Percentiles rank a stretch among this genome's conserved stretches.
Conservation (phyloP, 2,113 vertebrate species). For the Antechinus stuartii region DNA sequence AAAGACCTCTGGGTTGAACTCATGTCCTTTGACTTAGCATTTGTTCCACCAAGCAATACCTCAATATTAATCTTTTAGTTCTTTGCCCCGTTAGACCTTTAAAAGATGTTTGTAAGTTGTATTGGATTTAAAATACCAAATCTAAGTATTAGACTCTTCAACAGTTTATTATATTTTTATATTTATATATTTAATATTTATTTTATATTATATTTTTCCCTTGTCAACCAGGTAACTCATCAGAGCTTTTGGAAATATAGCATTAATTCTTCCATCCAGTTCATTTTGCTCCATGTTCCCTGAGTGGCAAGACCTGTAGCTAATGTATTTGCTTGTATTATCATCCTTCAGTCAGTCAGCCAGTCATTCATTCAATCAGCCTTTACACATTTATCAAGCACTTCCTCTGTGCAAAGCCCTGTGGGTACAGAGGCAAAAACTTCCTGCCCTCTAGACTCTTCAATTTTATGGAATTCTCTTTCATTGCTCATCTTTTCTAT, state of each 20-base stretch:
- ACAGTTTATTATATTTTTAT: neutral
- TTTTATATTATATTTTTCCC: neutral
- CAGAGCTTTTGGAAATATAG: neutral
- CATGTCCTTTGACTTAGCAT: neutral
- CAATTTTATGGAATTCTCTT: neutral
- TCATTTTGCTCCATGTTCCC: neutral
- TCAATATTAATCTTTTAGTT: neutral
- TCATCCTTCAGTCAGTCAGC: neutral
- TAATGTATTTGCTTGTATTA: neutral
- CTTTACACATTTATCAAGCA: neutral
- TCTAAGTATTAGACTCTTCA: neutral
- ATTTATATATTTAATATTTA: too few relatives aligned
- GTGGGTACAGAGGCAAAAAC: neutral
- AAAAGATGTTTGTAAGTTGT: neutral
- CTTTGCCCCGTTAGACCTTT: neutral
- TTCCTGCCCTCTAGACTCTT: neutral
- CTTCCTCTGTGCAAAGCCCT: neutral
- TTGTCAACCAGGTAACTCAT: neutral
- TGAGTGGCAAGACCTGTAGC: neutral
- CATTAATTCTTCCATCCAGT: neutral
- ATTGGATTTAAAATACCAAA: neutral
- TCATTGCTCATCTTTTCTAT: neutral
- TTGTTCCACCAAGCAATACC: neutral
- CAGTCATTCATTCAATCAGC: neutral
- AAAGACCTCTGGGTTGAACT: neutral